Base-by-base conservation (phyloP, 1,140 invertebrate species). In the Portunus trituberculatus region DNA sequence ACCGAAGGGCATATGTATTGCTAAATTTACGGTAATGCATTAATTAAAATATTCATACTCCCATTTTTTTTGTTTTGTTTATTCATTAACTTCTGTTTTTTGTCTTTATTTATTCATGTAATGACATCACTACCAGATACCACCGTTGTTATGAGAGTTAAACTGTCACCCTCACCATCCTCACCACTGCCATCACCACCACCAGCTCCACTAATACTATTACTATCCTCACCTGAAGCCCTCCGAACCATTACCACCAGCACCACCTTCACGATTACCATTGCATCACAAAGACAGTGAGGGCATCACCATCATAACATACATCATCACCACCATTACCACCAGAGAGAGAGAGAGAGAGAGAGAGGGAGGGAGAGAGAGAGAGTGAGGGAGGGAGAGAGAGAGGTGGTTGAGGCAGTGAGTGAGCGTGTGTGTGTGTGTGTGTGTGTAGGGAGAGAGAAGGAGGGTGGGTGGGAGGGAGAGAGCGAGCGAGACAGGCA, bases 301-400 rank as follows among this genome's bases (percentile, higher is more conserved):
- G 1, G 6, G 39, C 39, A 39, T 39, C 39, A 39, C 39, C 6
- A 39, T 39, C 39, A 39, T 6, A 39, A 39, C 39, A 39, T 1
- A 6, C 39, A 39, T 39, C 39, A 39, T 39, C 39, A 6, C 6
- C 39, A 39, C 6, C 39, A 39, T 6, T 6, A 39, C 6, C 6
- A 39, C 39, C 39, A 39, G 45, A 39, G 86, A 45, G 32, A 48
- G 46, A 88, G 46, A n/a, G 46, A 88, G 46, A 88, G 87, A 39
- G 87, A 88, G 46, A 31, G 46, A 88, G 25, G 32, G 28, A 88
- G 46, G 39, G 87, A 88, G 20, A 45, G 29, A 88, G 25, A 88
- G 87, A 88, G 28, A 88, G 20, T 0, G 46, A 88, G 46, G 39
- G 32, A 89, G 39, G 45, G 87, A 89, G 87, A 89, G 87, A 89